These are phyloP conservation scores for Symphodus melops DNA, from an alignment of 2,113 vertebrate genomes.

Conservation along the genomic window DNA sequence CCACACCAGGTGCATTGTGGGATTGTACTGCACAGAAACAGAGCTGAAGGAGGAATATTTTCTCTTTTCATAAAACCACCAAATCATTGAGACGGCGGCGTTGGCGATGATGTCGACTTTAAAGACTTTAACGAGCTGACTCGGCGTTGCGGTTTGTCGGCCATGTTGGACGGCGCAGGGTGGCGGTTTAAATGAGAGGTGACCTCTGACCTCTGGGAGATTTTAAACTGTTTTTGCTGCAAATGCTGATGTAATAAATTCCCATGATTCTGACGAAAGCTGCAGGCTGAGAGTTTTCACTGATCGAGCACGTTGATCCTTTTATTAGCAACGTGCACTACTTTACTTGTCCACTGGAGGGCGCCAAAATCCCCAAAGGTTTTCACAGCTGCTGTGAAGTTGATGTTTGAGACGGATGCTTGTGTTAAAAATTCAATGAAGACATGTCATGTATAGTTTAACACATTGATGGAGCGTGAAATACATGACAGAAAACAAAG, in stretches of 20 bases:
- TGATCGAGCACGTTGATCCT: too few species aligned
- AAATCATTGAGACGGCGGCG: background rate
- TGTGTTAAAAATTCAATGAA: too few species aligned
- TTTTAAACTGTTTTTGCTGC: conserved; percentile 71
- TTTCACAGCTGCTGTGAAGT: too few species aligned
- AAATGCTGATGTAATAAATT: conserved; percentile 74
- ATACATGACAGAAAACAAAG: too few species aligned
- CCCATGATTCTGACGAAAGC: conserved; percentile 56
- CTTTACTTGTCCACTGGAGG: too few species aligned
- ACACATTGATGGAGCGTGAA: too few species aligned
- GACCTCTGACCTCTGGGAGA: conserved; percentile 11
- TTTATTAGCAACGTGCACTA: too few species aligned
- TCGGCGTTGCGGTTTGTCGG: conserved; percentile 9
- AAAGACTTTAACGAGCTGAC: conserved; percentile 25
- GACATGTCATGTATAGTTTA: too few species aligned
- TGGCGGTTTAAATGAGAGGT: conserved; percentile 1
- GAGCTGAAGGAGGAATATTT: conserved; percentile 5
- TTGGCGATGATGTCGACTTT: background rate
- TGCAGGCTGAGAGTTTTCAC: background rate
- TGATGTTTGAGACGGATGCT: too few species aligned
- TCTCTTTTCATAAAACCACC: conserved; percentile 5
- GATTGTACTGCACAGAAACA: conserved; percentile 12
- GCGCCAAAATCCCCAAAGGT: too few species aligned
- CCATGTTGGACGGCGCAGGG: conserved; percentile 23
- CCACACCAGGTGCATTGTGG: conserved; percentile 38